Conservation (phyloP, 2,113 vertebrate genomes). For the Dromas ardeola region DNA sequence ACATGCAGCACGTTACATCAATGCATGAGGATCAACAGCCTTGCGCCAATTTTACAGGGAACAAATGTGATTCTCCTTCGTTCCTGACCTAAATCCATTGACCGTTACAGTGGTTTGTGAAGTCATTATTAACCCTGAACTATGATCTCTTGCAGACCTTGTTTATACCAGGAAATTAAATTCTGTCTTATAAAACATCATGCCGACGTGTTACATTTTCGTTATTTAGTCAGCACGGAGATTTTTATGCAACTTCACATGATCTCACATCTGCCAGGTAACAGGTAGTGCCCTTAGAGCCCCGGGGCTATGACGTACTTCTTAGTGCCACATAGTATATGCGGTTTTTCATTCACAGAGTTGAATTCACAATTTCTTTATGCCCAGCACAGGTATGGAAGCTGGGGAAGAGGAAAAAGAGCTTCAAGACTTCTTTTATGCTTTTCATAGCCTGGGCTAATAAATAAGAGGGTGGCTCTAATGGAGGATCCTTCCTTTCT, state of each 20-base stretch:
- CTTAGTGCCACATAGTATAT: not conserved
- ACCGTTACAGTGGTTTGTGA: not conserved
- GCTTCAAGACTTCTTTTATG: not conserved
- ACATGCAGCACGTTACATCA: not conserved
- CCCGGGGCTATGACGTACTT: not conserved
- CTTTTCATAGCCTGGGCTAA: not conserved
- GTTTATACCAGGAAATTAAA: not conserved
- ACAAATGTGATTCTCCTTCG: not conserved
- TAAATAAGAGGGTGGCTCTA: not conserved
- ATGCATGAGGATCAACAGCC: not conserved
- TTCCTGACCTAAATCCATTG: not conserved
- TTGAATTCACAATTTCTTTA: not conserved
- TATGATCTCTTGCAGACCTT: not conserved
- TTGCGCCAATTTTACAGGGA: not conserved
- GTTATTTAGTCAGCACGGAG: not conserved
- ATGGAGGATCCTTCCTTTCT: not conserved
- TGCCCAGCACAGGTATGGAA: not conserved
- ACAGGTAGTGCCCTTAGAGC: not conserved
- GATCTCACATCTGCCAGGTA: not conserved
- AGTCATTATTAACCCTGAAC: conserved; percentile 41
- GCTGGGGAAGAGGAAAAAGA: not conserved
- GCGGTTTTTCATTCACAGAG: not conserved
- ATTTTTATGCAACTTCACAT: not conserved
- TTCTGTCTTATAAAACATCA: not conserved
- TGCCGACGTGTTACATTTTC: not conserved